Percentiles rank a stretch among this genome's conserved stretches.
Conservation (phyloP, 2,888 invertebrate genomes). For the Diarsia rubi region DNA sequence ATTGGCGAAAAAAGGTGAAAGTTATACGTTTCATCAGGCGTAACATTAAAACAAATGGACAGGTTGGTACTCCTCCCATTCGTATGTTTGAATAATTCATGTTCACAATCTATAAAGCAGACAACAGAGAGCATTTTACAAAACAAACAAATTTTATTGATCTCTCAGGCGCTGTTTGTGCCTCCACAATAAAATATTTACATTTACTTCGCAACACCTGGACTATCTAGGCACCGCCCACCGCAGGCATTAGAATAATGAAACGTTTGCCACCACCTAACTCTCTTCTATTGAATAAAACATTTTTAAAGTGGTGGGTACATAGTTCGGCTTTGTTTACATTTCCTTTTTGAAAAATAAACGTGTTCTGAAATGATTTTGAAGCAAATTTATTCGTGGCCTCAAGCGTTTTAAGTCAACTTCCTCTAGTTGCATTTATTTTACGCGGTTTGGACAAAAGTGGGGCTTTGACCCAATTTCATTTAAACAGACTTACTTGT, state of each 20-base stretch:
- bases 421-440: conserved; percentile 63
- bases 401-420: conserved; percentile 54
- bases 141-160: conserved; percentile 91
- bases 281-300: conserved; percentile 82
- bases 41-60: conserved; percentile 88
- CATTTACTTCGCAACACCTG: conserved; percentile 89
- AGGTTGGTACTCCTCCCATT: conserved; percentile 82
- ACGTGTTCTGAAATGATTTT: conserved; percentile 59
- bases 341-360: conserved; percentile 55
- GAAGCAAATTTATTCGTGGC: conserved; percentile 59
- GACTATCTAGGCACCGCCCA: conserved; percentile 80
- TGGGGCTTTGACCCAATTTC: conserved; percentile 57
- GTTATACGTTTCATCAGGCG: conserved; percentile 83
- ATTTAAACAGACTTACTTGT: conserved; percentile 40
- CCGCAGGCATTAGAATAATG: conserved; percentile 88
- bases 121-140: conserved; percentile 89
- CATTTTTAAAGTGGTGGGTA: conserved; percentile 73
- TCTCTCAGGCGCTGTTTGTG: conserved; percentile 89
- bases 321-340: conserved; percentile 61
- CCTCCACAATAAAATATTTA: conserved; percentile 90
- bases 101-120: conserved; percentile 89
- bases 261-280: conserved; percentile 82
- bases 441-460: conserved; percentile 54
- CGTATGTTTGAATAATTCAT: conserved; percentile 89
- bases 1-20: conserved; percentile 60